Conservation (phyloP, 2,113 vertebrate species). For the Takifugu flavidus region DNA sequence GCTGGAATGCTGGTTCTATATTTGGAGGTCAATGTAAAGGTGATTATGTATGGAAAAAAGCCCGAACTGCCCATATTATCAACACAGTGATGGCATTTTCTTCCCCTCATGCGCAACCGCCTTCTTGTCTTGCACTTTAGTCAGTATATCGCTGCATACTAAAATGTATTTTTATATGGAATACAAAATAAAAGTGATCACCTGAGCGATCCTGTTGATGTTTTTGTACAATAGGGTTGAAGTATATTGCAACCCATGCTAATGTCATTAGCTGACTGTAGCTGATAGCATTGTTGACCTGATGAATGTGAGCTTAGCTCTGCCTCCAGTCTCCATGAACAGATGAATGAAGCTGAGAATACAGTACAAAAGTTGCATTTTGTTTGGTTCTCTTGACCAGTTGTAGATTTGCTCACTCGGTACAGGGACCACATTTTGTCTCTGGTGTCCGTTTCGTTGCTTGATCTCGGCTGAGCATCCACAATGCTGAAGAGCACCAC, state of each 20-base stretch:
- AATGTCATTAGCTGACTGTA: constrained; percentile 22
- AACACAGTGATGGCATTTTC: neutral
- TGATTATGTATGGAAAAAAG: constrained; percentile 22
- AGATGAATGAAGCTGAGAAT: constrained; percentile 8
- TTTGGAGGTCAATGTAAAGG: constrained; percentile 21
- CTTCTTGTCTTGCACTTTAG: constrained; percentile 38
- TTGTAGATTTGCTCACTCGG: constrained; percentile 6
- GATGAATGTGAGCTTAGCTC: constrained; percentile 17
- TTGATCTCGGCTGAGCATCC: constrained; percentile 17
- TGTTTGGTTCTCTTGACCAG: constrained; percentile 17
- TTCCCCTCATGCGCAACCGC: constrained; percentile 16
- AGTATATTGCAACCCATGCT: constrained; percentile 38
- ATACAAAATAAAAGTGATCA: constrained; percentile 53
- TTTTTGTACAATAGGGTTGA: constrained; percentile 45
- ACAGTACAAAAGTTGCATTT: constrained; percentile 15
- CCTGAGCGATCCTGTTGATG: constrained; percentile 35
- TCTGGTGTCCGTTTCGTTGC: neutral
- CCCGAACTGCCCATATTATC: neutral
- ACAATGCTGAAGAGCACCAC: constrained; percentile 53
- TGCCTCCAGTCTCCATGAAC: constrained; percentile 19
- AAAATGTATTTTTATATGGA: constrained; percentile 46
- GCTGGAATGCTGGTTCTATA: constrained; percentile 39
- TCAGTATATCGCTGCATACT: constrained; percentile 15
- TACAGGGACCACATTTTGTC: neutral
- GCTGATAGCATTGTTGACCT: constrained; percentile 11